Percentiles rank a stretch among this genome's conserved stretches.
phyloP scores from a whole-genome alignment of 1,140 invertebrate genomes.

The Metaphire vulgaris region DNA sequence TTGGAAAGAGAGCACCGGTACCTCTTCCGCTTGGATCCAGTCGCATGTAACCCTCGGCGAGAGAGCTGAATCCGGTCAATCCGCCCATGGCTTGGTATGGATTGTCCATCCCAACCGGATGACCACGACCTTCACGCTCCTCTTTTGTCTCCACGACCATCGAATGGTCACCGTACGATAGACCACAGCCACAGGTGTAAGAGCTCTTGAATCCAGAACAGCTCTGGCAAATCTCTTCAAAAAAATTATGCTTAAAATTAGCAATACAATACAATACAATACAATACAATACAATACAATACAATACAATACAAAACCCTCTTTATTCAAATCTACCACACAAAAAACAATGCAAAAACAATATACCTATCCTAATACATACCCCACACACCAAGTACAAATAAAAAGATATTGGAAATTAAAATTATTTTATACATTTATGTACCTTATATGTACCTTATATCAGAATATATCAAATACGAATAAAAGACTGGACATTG shows the following conservation, averaged over 20 bases:
- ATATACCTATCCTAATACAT: too few species aligned
- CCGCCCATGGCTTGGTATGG: conserved; percentile 53
- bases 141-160: conserved; percentile 50
- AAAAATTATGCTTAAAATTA: conserved; percentile 12
- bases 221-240: conserved; percentile 41
- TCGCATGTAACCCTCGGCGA: conserved; percentile 51
- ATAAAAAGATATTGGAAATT: too few species aligned
- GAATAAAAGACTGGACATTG: too few species aligned
- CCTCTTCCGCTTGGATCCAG: conserved; percentile 52
- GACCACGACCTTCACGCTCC: conserved; percentile 47
- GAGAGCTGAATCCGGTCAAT: conserved; percentile 51
- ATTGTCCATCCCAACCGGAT: conserved; percentile 48
- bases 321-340: too few species aligned
- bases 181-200: conserved; percentile 50
- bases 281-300: too few species aligned
- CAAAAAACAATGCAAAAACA: too few species aligned
- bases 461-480: too few species aligned
- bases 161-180: conserved; percentile 40
- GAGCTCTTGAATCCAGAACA: conserved; percentile 50
- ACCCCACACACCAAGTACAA: too few species aligned
- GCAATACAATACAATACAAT: background rate
- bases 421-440: too few species aligned
- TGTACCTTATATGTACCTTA: too few species aligned
- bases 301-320: too few species aligned
- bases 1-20: too few species aligned